phyloP scores from a whole-genome alignment of 2,113 vertebrate genomes.

The Labrus mixtus region DNA sequence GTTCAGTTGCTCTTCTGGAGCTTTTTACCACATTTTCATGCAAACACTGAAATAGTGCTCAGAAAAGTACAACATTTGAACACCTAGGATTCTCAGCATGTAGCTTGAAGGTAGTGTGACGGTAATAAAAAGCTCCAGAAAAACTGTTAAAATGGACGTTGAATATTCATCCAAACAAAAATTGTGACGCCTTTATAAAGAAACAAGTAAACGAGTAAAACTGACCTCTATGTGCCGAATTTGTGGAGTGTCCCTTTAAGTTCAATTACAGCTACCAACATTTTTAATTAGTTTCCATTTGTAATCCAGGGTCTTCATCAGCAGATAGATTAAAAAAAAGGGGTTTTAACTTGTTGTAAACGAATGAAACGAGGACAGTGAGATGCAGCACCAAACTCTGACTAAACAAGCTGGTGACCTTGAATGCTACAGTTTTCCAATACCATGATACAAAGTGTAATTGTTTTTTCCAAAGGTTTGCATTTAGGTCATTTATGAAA shows the following conservation, averaged over 20 bases:
- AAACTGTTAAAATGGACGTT: not conserved
- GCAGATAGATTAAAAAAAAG: no score
- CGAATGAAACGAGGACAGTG: not conserved
- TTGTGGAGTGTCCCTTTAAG: not conserved
- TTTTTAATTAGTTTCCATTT: not conserved
- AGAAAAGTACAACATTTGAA: not conserved
- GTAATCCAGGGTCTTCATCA: not conserved
- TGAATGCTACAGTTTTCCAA: conserved; percentile 9
- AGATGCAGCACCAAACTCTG: conserved; percentile 19
- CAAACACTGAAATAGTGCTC: not conserved
- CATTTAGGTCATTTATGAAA: not conserved
- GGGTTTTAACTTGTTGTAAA: no score
- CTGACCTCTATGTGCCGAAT: not conserved
- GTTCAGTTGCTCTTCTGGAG: conserved; percentile 4
- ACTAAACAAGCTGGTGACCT: not conserved
- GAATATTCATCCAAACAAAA: not conserved
- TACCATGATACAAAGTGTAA: not conserved
- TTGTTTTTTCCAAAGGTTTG: not conserved
- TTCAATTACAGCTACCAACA: not conserved
- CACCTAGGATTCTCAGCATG: not conserved
- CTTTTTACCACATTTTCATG: not conserved
- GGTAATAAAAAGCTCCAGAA: no score
- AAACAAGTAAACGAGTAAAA: not conserved
- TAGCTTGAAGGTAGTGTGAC: not conserved
- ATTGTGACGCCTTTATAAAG: no score